These are phyloP conservation scores for Platycheirus rosarum DNA, from an alignment of 2,888 invertebrate species.

Conservation along the genomic window DNA sequence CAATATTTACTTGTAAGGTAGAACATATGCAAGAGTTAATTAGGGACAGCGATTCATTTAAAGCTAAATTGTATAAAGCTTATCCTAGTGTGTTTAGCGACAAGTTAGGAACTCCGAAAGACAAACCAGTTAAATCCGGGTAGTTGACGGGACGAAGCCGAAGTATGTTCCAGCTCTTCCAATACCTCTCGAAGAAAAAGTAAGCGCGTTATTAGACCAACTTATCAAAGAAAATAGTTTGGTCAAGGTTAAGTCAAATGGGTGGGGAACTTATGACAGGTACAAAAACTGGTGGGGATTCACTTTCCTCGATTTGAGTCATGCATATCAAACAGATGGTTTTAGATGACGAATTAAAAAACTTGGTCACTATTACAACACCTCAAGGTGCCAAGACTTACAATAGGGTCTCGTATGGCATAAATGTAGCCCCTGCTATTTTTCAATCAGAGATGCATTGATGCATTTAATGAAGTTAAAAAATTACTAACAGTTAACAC, in stretches of 20 bases:
- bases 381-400: constrained; percentile 8
- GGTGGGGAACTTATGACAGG: constrained; percentile 30
- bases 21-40: neutral
- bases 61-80: constrained; percentile 11
- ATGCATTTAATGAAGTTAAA: constrained; percentile 3
- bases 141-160: constrained; percentile 16
- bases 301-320: constrained; percentile 5
- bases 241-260: too few relatives aligned
- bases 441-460: constrained; percentile 10
- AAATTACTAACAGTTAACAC: neutral
- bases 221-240: constrained; percentile 3
- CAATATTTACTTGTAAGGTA: constrained; percentile 2
- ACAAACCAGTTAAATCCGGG: constrained; percentile 12
- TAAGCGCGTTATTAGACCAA: constrained; percentile 3
- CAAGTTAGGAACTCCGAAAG: too few relatives aligned
- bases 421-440: constrained; percentile 11
- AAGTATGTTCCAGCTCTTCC: constrained; percentile 33
- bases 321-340: constrained; percentile 15
- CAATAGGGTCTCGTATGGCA: constrained; percentile 19
- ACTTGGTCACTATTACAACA: neutral
- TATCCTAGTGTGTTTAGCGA: constrained; percentile 16
- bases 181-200: constrained; percentile 27
- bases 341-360: neutral
- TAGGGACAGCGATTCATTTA: neutral
- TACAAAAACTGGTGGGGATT: constrained; percentile 18